Base-by-base conservation (phyloP, 2,888 invertebrate genomes). In the Halictus ligatus region DNA sequence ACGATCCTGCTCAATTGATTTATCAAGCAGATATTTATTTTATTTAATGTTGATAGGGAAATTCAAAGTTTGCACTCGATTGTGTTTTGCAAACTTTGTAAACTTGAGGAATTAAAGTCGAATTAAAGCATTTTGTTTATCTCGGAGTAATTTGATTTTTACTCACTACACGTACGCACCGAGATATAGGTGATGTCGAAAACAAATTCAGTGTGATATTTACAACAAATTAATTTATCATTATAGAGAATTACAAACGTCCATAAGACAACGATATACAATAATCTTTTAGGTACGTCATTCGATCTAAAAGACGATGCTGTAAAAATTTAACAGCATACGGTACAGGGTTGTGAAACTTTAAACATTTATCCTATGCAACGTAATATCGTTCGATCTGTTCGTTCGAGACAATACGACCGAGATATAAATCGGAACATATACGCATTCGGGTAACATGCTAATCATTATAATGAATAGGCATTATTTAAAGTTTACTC, bases 231-330 rank as follows among this genome's bases (percentile, higher is more conserved):
- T 81, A 79, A 80, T 88, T 89, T 86, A 89, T 89, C 67, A 79
- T 86, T 71, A 78, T 83, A 77, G 69, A 80, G 78, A 84, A 86
- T 89, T 91, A 89, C 82, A 91, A 89, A 90, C 80, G 75, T 81
- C 79, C 81, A 81, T 81, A 81, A 75, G 84, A 82, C 75, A 89
- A 88, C 80, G 84, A 85, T 89, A 74, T 88, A 89, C 84, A 89
- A 73, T 67, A 60, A 84, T 69, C 46, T 75, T 69, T 71, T 71
- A 21, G 69, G 48, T 81, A n/a, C 18, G 25, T 50, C 21, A 48
- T 75, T 78, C n/a, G n/a, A 50, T 54, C 13, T 71, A 79, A 88
- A 79, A 75, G 50, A 46, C 35, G 21, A 79, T 64, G 10, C 25
- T 21, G 64, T 48, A 73, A 80, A 60, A 67, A 81, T 80, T 58